A percentile compares a stretch with the other conserved stretches of the same genome.
Conservation (phyloP, 1,140 invertebrate genomes). For the Chelonus insularis region DNA sequence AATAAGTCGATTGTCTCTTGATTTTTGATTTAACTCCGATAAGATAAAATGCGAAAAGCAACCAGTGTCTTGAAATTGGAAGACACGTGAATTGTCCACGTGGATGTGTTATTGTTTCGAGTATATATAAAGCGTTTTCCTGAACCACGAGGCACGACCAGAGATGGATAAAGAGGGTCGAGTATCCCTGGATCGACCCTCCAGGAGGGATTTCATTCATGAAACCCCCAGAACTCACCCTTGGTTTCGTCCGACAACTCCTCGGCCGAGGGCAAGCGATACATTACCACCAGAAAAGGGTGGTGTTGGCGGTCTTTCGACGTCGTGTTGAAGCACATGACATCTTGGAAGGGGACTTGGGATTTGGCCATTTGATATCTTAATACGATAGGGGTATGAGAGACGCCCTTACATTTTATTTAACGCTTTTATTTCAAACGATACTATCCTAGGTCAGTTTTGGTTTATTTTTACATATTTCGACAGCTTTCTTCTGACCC, state of each 20-base stretch:
- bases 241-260: conserved; percentile 35
- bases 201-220: conserved; percentile 60
- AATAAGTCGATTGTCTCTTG: neutral
- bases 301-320: conserved; percentile 33
- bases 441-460: conserved; percentile 34
- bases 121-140: conserved; percentile 36
- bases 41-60: neutral
- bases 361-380: conserved; percentile 59
- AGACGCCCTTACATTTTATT: conserved; percentile 36
- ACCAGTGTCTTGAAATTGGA: conserved; percentile 17
- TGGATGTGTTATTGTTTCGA: conserved; percentile 55
- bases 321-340: conserved; percentile 35
- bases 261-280: conserved; percentile 44
- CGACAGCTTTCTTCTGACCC: neutral
- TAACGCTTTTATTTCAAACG: conserved; percentile 10
- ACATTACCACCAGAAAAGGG: conserved; percentile 41
- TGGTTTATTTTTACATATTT: neutral
- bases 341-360: conserved; percentile 45
- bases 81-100: conserved; percentile 39
- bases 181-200: conserved; percentile 37
- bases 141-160: conserved; percentile 35
- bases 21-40: no score
- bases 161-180: conserved; percentile 49
- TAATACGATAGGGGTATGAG: conserved; percentile 43
- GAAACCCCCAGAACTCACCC: conserved; percentile 39